Evolutionary conservation across 2,888 invertebrate species (phyloP).

Genomic region (Acleris emargana): DNA sequence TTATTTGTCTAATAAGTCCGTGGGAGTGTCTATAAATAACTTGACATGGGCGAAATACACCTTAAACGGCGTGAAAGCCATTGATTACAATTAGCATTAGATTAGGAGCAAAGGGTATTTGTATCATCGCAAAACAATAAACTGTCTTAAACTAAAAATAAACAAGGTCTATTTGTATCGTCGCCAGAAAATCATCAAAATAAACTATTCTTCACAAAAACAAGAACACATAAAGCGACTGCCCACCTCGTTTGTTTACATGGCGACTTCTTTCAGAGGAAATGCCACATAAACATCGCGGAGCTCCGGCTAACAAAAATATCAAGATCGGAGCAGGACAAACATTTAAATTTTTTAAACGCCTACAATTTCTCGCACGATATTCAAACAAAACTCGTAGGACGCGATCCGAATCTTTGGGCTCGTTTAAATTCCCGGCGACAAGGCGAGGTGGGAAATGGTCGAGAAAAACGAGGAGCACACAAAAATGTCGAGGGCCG

Average conservation of each 20-base stretch:
- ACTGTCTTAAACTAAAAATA: background rate
- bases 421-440: conserved; percentile 74
- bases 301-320: conserved; percentile 42
- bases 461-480: conserved; percentile 65
- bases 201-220: conserved; percentile 18
- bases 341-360: conserved; percentile 50
- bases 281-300: conserved; percentile 48
- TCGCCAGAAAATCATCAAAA: background rate
- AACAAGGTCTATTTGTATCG: background rate
- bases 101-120: too few relatives aligned
- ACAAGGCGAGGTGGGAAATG: conserved; percentile 72
- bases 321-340: conserved; percentile 28
- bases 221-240: conserved; percentile 19
- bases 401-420: conserved; percentile 61
- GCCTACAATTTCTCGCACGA: conserved; percentile 56
- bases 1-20: too few relatives aligned
- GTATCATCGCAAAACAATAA: background rate
- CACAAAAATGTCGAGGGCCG: conserved; percentile 63
- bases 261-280: conserved; percentile 37
- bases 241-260: conserved; percentile 32
- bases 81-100: too few relatives aligned
- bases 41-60: too few relatives aligned
- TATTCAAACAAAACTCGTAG: conserved; percentile 53
- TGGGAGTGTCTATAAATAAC: too few relatives aligned
- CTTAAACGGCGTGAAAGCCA: too few relatives aligned